Base-by-base conservation (phyloP, 2,113 vertebrate species). In the Phasianus colchicus region DNA sequence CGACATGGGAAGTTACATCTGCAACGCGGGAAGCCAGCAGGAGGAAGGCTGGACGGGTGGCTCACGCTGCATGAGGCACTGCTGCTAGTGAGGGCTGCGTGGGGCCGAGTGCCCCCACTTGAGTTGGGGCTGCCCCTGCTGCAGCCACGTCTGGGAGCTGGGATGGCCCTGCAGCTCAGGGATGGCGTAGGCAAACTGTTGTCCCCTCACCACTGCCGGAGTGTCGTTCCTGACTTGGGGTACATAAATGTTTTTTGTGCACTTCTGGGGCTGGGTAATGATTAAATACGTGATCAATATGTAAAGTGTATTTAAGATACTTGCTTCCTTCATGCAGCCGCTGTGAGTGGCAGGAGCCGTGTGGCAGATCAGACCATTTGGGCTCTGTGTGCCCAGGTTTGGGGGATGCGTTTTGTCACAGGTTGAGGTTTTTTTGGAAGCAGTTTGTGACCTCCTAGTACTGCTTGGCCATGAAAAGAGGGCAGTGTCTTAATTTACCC, bases 41-140 rank as follows among this genome's bases (percentile, higher is more conserved):
- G 58, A 57, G 63, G 69, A 47, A 45, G 84, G 79, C 42, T 34
- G 17, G 1, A 3, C 2, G 3, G 27, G 40, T 8, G 50, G 17
- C 20, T n/a, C 8, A 6, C 3, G 36, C 4, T 11, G 25, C 15
- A 1, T n/a, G 27, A 6, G 70, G 55, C 4, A 0, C 17, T 76
- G 48, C 47, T 16, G 63, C 3, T 13, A 2, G 1, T 9, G 3
- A 6, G 3, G 16, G 67, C 50, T 92, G 57, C 0, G 4, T 4
- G 21, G 73, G 89, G n/a, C 50, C 4, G 7, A 32, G n/a, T 45
- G 22, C 1, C 8, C 22, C 22, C 22, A 0, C 5, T 3, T 3
- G 12, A 2, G 3, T 0, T 5, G 5, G 42, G 40, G 84, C 83
- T 81, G 83, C 69, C n/a, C 48, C 2, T 50, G 66, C 66, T 38